Evolutionary conservation across 2,888 invertebrate species (phyloP).

Genomic region (Epirrhoe alternata): DNA sequence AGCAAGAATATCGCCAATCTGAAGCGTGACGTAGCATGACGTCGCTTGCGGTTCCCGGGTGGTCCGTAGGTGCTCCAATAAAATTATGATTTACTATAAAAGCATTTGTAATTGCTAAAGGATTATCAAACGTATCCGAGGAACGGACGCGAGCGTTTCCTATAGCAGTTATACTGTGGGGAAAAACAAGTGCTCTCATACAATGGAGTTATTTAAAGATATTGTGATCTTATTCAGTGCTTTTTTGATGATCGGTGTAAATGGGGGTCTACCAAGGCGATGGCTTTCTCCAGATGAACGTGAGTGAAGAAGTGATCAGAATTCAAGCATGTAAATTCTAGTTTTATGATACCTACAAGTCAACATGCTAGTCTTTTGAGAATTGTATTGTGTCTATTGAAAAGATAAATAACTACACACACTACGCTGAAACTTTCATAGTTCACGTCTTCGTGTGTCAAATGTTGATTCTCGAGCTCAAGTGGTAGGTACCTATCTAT

Average conservation of each 20-base stretch:
- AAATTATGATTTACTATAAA: slow-evolving; percentile 43
- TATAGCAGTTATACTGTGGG: slow-evolving; percentile 28
- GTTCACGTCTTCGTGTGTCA: neutral
- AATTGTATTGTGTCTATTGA: neutral
- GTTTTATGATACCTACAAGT: too few species aligned
- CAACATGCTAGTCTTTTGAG: too few species aligned
- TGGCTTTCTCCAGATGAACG: slow-evolving; percentile 32
- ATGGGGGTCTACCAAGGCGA: slow-evolving; percentile 24
- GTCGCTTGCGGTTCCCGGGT: slow-evolving; percentile 27
- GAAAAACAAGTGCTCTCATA: slow-evolving; percentile 16
- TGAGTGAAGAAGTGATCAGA: slow-evolving; percentile 8
- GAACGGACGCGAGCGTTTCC: slow-evolving; percentile 41
- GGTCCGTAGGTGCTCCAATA: slow-evolving; percentile 9
- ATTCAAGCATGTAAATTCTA: neutral
- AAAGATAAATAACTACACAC: neutral
- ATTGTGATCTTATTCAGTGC: slow-evolving; percentile 34
- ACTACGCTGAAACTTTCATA: neutral
- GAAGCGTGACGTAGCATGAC: slow-evolving; percentile 10
- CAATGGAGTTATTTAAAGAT: slow-evolving; percentile 31
- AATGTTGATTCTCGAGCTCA: neutral
- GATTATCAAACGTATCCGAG: slow-evolving; percentile 46
- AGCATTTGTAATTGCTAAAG: slow-evolving; percentile 45
- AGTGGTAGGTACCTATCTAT: neutral
- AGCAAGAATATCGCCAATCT: neutral
- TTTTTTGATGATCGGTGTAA: slow-evolving; percentile 43